Conservation (phyloP, 2,113 vertebrate species). For the Naja naja region DNA sequence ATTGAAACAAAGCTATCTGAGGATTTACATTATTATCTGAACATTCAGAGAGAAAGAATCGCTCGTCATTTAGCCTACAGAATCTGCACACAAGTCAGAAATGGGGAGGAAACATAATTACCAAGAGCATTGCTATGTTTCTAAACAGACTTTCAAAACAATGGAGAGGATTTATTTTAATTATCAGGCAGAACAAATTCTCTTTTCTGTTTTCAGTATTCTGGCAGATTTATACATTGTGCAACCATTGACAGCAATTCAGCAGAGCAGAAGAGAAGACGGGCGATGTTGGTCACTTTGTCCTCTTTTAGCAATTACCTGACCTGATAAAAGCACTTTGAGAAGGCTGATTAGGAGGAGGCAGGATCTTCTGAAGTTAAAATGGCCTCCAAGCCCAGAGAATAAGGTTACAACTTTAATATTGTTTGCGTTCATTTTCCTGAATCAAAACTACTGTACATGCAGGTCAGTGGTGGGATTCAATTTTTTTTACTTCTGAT, state of each 20-base stretch:
- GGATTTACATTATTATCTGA: neutral
- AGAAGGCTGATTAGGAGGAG: neutral
- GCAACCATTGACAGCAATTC: neutral
- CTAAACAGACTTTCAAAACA: neutral
- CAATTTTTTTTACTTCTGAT: too few relatives aligned
- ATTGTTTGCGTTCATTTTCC: neutral
- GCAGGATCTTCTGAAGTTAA: neutral
- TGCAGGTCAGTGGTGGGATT: too few relatives aligned
- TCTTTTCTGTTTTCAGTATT: neutral
- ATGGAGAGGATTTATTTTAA: neutral
- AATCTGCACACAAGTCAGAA: fast-evolving
- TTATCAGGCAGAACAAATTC: neutral
- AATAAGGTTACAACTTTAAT: neutral
- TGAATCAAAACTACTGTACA: neutral
- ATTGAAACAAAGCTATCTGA: slow-evolving; percentile 3
- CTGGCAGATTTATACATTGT: neutral
- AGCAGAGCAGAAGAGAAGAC: neutral
- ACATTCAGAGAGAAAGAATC: neutral
- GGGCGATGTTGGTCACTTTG: neutral
- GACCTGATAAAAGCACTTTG: neutral
- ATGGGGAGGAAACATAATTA: neutral
- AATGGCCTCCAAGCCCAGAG: neutral
- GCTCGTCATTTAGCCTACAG: neutral
- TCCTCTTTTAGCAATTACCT: neutral
- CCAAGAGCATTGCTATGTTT: neutral